Conservation (phyloP, 1,140 invertebrate genomes). For the Phthorimaea operculella region DNA sequence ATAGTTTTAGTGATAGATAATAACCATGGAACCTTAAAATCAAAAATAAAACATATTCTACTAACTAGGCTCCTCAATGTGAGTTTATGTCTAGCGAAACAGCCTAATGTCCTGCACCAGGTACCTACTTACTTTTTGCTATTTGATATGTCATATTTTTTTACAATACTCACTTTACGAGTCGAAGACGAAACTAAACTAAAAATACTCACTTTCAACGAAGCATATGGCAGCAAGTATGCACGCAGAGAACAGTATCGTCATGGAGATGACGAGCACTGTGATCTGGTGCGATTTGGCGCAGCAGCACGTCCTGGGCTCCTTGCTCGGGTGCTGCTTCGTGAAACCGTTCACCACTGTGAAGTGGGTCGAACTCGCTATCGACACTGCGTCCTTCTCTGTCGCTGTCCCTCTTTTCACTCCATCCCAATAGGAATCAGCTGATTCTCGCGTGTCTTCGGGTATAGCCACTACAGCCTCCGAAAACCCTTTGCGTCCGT, state of each 20-base stretch:
- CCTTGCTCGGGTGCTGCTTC: conserved; percentile 66
- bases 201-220: conserved; percentile 76
- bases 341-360: conserved; percentile 84
- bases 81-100: no score
- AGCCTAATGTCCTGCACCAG: no score
- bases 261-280: conserved; percentile 82
- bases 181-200: no score
- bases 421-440: conserved; percentile 58
- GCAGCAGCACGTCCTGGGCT: conserved; percentile 74
- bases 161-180: no score
- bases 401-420: conserved; percentile 56
- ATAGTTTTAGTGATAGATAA: no score
- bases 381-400: conserved; percentile 74
- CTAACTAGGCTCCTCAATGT: no score
- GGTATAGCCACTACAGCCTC: conserved; percentile 51
- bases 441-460: conserved; percentile 39
- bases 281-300: conserved; percentile 80
- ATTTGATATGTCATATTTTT: no score
- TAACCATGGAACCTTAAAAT: no score
- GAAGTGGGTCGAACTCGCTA: conserved; percentile 86
- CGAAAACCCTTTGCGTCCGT: conserved; percentile 29
- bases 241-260: conserved; percentile 79
- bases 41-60: no score
- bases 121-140: no score
- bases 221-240: conserved; percentile 79